Evolutionary conservation across 2,888 invertebrate species (phyloP), one percentile per base, ranked within the genome.

Genomic region (Caenorhabditis wallacei): DNA sequence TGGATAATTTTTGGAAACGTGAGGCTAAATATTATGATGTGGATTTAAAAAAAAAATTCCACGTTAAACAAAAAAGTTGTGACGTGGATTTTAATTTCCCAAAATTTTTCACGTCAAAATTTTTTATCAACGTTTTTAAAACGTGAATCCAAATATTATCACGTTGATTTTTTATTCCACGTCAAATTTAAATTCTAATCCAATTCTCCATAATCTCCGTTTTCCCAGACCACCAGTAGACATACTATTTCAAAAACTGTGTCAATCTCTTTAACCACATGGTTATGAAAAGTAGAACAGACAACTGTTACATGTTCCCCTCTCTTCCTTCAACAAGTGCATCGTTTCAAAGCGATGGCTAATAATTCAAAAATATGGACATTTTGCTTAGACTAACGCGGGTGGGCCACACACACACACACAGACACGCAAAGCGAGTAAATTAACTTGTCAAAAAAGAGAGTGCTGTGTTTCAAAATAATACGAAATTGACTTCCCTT

Each of bases 281-380:
- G 46, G 46, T 48, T 48, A 18, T 48, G 46, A 48, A 48, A n/a
- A 48, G 46, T 18, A 48, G 30, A 48, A 5, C 40, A 48, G 18
- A 51, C 64, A 64, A 48, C 64, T 64, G 64, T 51, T 64, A 64
- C 64, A 63, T 63, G 46, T 46, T 46, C 64, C 24, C 46, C 10
- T 13, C 18, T 5, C 16, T 24, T 22, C 46, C 8, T 48, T 5
- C 13, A 18, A 3, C 11, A 22, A 10, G 30, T 30, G 30, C 20
- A 26, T 40, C 43, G 3, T 40, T 35, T 35, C 43, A 51, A 71
- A 59, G 59, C 53, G 51, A 26, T 13, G 24, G 40, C 46, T 51
- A 57, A 68, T 69, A 76, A 69, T 76, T 76, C 76, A 76, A 76
- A 76, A 76, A 76, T 69, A 76, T 76, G 68, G 76, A 20, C 53